These are phyloP conservation scores for Drosophila sechellia DNA, from an alignment of 1,140 invertebrate species.

Conservation along the genomic window DNA sequence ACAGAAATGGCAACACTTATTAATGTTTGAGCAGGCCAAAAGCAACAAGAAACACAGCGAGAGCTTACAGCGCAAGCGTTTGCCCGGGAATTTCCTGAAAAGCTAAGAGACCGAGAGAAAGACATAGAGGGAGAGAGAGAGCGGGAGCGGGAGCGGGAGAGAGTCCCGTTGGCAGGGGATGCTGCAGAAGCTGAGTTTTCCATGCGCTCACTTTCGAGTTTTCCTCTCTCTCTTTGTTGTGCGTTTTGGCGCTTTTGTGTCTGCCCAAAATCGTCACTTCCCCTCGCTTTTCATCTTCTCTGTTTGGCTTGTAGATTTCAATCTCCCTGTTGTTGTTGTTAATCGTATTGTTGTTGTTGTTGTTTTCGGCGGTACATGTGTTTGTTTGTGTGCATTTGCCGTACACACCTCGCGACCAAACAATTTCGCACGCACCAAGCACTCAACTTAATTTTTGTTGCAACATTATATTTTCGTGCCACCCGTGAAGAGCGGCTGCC, in stretches of 20 bases:
- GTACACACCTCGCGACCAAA: conserved; percentile 71
- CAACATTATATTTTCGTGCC: conserved; percentile 70
- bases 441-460: conserved; percentile 82
- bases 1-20: conserved; percentile 77
- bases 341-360: conserved; percentile 4
- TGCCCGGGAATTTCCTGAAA: conserved; percentile 80
- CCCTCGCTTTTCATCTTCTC: conserved; percentile 3
- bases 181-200: conserved; percentile 30
- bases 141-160: neutral
- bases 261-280: conserved; percentile 36
- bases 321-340: conserved; percentile 20
- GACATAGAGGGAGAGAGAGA: neutral
- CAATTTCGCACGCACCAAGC: conserved; percentile 74
- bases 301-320: conserved; percentile 80
- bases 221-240: conserved; percentile 48
- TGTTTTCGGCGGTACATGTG: conserved; percentile 19
- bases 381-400: conserved; percentile 57
- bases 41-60: conserved; percentile 46
- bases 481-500: conserved; percentile 5
- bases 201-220: neutral
- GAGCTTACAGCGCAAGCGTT: conserved; percentile 76
- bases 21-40: conserved; percentile 71
- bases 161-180: conserved; percentile 27
- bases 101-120: conserved; percentile 18
- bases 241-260: conserved; percentile 64